phyloP scores from a whole-genome alignment of 2,797 vertebrate genomes.

The Perodicticus potto region DNA sequence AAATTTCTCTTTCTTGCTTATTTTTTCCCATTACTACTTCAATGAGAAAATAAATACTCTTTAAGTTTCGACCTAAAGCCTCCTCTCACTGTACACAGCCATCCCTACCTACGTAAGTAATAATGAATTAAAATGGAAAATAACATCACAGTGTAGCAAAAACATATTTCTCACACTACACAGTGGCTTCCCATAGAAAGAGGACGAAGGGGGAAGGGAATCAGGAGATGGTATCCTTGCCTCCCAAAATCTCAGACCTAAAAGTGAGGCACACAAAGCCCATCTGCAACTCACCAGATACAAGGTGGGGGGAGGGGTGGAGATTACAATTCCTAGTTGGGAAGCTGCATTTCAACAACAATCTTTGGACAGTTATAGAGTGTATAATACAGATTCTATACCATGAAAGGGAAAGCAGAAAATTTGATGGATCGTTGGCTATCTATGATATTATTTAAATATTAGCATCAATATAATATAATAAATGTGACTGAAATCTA shows the following conservation, averaged over 20 bases:
- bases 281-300: background rate
- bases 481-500: background rate
- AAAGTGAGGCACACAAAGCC: background rate
- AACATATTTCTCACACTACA: background rate
- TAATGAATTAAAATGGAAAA: background rate
- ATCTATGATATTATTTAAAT: background rate
- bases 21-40: constrained; percentile 14
- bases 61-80: background rate
- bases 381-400: background rate
- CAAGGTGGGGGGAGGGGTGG: background rate
- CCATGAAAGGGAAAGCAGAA: background rate
- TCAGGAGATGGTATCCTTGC: background rate
- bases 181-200: background rate
- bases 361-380: background rate
- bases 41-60: background rate
- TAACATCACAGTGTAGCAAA: background rate
- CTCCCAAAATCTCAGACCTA: background rate
- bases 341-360: background rate
- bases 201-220: background rate
- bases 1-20: background rate
- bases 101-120: background rate
- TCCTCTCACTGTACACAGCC: background rate
- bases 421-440: background rate
- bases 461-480: background rate
- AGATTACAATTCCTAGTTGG: background rate